These are phyloP conservation scores for Calliopsis andreniformis DNA, from an alignment of 1,140 invertebrate species.

Conservation along the genomic window DNA sequence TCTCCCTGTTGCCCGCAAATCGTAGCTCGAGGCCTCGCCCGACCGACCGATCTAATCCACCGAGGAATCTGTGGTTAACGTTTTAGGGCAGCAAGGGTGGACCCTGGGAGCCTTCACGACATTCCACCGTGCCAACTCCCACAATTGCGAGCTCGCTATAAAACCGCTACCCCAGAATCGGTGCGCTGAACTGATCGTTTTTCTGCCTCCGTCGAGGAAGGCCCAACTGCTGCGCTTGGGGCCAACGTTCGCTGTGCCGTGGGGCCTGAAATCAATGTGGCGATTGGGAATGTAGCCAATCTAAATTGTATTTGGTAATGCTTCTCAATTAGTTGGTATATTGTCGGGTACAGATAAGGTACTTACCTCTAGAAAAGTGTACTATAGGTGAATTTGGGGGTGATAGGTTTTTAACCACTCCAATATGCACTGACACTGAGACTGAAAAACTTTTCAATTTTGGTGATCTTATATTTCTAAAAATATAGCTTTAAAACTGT, in stretches of 20 bases:
- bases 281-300: too few relatives aligned
- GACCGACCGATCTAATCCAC: constrained; percentile 69
- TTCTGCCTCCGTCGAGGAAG: neutral
- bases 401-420: too few relatives aligned
- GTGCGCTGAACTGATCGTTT: neutral
- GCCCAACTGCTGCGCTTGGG: neutral
- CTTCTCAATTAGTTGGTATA: too few relatives aligned
- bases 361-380: too few relatives aligned
- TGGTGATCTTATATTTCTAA: too few relatives aligned
- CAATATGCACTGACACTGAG: too few relatives aligned
- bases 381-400: too few relatives aligned
- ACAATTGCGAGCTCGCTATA: constrained; percentile 58
- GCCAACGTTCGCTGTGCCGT: neutral
- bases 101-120: constrained; percentile 54
- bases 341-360: too few relatives aligned
- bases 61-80: constrained; percentile 71
- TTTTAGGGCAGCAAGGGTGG: constrained; percentile 64
- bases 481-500: too few relatives aligned
- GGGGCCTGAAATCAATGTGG: too few relatives aligned
- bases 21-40: constrained; percentile 60
- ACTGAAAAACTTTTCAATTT: too few relatives aligned
- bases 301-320: too few relatives aligned
- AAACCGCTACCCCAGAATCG: constrained; percentile 51
- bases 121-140: constrained; percentile 65
- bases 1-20: constrained; percentile 56